phyloP scores from a whole-genome alignment of 1,140 invertebrate genomes.

The Caenorhabditis briggsae region DNA sequence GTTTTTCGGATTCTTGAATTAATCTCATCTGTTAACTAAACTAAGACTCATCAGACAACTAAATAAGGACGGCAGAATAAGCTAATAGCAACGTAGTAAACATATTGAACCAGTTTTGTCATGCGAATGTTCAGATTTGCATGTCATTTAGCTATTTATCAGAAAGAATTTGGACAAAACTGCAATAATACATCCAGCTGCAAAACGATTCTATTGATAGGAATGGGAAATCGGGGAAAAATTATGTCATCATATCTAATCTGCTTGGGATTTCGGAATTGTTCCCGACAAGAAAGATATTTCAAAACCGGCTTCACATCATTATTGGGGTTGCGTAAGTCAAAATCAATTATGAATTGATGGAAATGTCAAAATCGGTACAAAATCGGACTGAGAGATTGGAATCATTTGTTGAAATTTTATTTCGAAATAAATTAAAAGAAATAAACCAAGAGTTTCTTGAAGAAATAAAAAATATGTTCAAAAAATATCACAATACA shows the following conservation, averaged over 20 bases:
- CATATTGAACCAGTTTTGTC: constrained; percentile 50
- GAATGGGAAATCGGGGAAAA: neutral
- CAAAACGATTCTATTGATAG: neutral
- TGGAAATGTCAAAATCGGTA: constrained; percentile 17
- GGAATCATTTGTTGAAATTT: constrained; percentile 27
- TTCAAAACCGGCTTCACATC: constrained; percentile 27
- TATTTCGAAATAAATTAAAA: constrained; percentile 30
- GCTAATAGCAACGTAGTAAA: neutral
- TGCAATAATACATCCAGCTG: constrained; percentile 18
- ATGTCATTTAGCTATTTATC: constrained; percentile 11
- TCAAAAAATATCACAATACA: constrained; percentile 16
- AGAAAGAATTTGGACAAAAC: constrained; percentile 19
- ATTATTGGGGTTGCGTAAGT: constrained; percentile 54
- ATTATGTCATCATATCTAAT: constrained; percentile 53
- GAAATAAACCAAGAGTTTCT: neutral
- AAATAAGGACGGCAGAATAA: neutral
- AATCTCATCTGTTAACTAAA: constrained; percentile 8
- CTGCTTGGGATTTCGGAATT: constrained; percentile 48
- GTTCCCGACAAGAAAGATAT: constrained; percentile 19
- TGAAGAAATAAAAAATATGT: neutral
- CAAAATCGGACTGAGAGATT: constrained; percentile 4
- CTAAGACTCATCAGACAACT: constrained; percentile 2
- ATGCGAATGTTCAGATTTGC: neutral
- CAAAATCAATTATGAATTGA: constrained; percentile 56
- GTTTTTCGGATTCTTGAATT: neutral